phyloP scores from a whole-genome alignment of 2,797 vertebrate species.

The Malurus splendens region DNA sequence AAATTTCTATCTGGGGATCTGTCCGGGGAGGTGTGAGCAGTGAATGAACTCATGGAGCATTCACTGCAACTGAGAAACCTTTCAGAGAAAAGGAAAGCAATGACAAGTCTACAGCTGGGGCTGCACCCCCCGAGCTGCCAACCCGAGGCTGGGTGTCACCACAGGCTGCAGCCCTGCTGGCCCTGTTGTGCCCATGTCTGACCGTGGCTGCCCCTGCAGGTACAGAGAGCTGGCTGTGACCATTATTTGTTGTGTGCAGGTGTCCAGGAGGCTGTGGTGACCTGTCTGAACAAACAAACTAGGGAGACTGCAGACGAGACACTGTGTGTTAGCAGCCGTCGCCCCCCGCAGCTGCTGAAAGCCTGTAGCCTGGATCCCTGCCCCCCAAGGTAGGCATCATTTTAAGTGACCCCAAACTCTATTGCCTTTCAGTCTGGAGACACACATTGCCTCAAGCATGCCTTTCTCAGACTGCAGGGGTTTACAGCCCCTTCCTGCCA shows the following conservation, averaged over 20 bases:
- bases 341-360: constrained; percentile 87
- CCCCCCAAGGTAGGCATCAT: constrained; percentile 81
- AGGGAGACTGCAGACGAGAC: constrained; percentile 79
- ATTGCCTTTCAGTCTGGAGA: background rate
- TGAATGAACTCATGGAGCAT: background rate
- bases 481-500: background rate
- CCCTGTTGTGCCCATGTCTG: background rate
- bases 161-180: background rate
- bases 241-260: constrained; percentile 72
- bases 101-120: background rate
- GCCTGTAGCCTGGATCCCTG: constrained; percentile 86
- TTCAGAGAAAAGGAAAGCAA: background rate
- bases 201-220: background rate
- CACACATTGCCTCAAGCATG: background rate
- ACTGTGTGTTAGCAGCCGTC: constrained; percentile 79
- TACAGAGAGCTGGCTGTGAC: constrained; percentile 14
- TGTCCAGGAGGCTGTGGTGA: constrained; percentile 90
- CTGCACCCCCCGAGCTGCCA: background rate
- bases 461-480: background rate
- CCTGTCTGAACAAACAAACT: constrained; percentile 94
- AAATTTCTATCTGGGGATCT: background rate
- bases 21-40: background rate
- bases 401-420: background rate
- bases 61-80: background rate
- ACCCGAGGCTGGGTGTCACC: background rate